These are phyloP conservation scores for Myzus persicae DNA, from an alignment of 1,140 invertebrate genomes.

Conservation along the genomic window DNA sequence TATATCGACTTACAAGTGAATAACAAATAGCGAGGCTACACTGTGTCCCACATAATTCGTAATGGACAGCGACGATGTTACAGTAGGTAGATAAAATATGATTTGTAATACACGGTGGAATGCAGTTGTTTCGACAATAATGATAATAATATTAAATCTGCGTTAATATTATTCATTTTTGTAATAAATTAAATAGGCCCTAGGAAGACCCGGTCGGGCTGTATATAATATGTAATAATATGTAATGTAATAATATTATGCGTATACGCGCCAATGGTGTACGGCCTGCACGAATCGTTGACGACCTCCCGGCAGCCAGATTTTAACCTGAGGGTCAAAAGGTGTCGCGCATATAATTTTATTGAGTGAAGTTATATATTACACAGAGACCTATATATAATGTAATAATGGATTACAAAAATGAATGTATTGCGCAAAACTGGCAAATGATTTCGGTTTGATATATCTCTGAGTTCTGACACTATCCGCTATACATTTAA, in stretches of 20 bases:
- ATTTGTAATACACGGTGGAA: not conserved
- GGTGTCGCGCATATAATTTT: not conserved
- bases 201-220: not conserved
- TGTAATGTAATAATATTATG: not conserved
- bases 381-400: not conserved
- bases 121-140: not conserved
- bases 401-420: not conserved
- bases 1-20: not conserved
- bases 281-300: not conserved
- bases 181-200: not conserved
- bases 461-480: not conserved
- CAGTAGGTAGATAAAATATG: too few relatives aligned
- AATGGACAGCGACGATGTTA: not conserved
- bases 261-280: not conserved
- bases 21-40: not conserved
- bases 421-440: not conserved
- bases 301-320: not conserved
- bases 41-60: not conserved
- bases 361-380: not conserved
- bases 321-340: not conserved
- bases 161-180: constrained; percentile 9
- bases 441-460: constrained; percentile 9
- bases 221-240: not conserved
- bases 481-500: not conserved
- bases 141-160: not conserved